These are phyloP conservation scores for Plodia interpunctella DNA, from an alignment of 1,140 invertebrate species.

Conservation along the genomic window DNA sequence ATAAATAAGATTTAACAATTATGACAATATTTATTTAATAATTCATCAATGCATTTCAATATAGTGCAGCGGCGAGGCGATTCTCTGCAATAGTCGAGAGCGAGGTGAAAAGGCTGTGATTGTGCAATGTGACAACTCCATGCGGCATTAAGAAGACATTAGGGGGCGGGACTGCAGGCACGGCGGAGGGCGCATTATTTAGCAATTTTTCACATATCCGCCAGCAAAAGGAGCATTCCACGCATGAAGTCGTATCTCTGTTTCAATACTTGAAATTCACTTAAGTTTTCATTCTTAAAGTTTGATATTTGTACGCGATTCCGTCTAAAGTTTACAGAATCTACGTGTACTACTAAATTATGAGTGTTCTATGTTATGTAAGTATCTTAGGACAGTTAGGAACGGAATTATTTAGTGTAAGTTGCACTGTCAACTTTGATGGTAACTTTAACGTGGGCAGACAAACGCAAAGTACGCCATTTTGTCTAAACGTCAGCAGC, in stretches of 20 bases:
- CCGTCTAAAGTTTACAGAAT: too few relatives aligned
- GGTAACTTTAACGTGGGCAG: too few relatives aligned
- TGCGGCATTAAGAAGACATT: slow-evolving; percentile 72
- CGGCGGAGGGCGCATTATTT: slow-evolving; percentile 57
- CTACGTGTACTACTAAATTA: too few relatives aligned
- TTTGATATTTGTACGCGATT: too few relatives aligned
- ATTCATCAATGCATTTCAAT: slow-evolving; percentile 25
- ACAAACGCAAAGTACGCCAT: too few relatives aligned
- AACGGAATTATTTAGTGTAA: too few relatives aligned
- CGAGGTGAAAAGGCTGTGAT: slow-evolving; percentile 39
- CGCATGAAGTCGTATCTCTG: neutral
- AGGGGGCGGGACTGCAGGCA: slow-evolving; percentile 38
- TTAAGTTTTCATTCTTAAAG: too few relatives aligned
- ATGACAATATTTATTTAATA: slow-evolving; percentile 19
- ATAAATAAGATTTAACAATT: too few relatives aligned
- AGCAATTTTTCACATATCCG: slow-evolving; percentile 55
- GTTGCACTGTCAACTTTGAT: too few relatives aligned
- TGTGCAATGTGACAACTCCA: slow-evolving; percentile 63
- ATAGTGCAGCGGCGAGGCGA: slow-evolving; percentile 15
- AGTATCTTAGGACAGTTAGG: too few relatives aligned
- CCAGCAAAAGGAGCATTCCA: slow-evolving; percentile 27
- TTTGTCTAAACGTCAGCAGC: too few relatives aligned
- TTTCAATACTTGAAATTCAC: neutral
- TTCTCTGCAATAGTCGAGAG: slow-evolving; percentile 16
- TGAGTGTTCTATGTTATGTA: too few relatives aligned